A percentile compares a stretch with the other conserved stretches of the same genome.
phyloP scores from a whole-genome alignment of 2,797 vertebrate species.

The Nyctalus aviator region DNA sequence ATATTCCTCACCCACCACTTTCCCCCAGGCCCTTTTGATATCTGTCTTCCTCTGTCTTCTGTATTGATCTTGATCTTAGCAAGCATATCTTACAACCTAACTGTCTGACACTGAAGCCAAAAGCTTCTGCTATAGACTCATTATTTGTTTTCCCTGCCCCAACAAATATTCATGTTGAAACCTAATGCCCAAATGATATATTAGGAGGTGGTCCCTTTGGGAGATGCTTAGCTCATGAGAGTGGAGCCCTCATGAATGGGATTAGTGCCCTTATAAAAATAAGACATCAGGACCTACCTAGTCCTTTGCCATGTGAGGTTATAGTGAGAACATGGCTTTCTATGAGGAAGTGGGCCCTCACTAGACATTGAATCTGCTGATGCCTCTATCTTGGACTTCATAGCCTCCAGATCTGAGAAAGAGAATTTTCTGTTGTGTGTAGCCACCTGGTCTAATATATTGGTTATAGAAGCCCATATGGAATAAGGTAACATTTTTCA shows the following conservation, averaged over 20 bases:
- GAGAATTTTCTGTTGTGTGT: not conserved
- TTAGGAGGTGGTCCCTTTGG: not conserved
- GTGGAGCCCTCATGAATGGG: not conserved
- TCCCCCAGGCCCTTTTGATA: not conserved
- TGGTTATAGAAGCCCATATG: not conserved
- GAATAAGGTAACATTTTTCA: not conserved
- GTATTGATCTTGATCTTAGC: not conserved
- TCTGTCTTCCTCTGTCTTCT: not conserved
- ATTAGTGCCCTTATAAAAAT: not conserved
- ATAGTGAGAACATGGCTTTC: not conserved
- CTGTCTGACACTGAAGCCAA: not conserved
- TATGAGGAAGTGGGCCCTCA: not conserved
- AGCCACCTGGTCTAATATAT: not conserved
- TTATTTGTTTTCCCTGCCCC: not conserved
- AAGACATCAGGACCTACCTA: not conserved
- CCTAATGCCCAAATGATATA: not conserved
- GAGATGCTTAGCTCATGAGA: not conserved
- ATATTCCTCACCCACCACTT: not conserved
- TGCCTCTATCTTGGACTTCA: not conserved
- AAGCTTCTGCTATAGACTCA: not conserved
- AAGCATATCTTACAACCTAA: not conserved
- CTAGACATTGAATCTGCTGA: not conserved
- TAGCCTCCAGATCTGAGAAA: not conserved
- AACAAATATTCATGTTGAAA: not conserved
- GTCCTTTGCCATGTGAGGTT: not conserved